Conservation (phyloP, 2,113 vertebrate genomes). For the Prionailurus bengalensis region DNA sequence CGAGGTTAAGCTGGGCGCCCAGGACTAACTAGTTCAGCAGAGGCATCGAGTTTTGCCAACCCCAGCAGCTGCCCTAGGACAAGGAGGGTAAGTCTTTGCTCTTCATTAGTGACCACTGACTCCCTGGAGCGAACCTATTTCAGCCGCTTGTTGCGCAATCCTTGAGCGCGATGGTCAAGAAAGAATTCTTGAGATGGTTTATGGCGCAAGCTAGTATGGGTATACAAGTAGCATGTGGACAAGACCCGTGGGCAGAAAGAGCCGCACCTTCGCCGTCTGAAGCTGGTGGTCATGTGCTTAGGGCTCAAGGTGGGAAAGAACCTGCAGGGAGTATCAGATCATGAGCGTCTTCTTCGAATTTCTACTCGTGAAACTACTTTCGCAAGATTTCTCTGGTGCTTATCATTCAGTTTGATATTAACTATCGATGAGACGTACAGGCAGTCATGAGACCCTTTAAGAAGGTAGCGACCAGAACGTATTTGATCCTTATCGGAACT, state of each 20-base stretch:
- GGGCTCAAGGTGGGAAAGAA: too few species aligned
- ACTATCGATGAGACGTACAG: not conserved
- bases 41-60: not conserved
- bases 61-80: not conserved
- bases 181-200: too few species aligned
- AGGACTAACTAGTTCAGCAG: too few species aligned
- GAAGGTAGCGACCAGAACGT: not conserved
- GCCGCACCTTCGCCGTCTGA: too few species aligned
- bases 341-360: too few species aligned
- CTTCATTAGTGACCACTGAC: not conserved
- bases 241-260: too few species aligned
- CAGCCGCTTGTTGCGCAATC: too few species aligned
- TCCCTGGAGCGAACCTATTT: not conserved
- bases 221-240: too few species aligned
- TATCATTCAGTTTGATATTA: not conserved
- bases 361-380: not conserved
- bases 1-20: not conserved
- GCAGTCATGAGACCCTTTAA: not conserved
- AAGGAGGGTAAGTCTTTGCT: not conserved
- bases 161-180: too few species aligned
- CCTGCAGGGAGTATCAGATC: too few species aligned
- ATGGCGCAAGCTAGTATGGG: too few species aligned
- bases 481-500: not conserved
- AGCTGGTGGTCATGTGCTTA: too few species aligned
- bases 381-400: not conserved